Evolutionary conservation across 2,113 vertebrate species (phyloP).

Genomic region (Callorhinus ursinus): DNA sequence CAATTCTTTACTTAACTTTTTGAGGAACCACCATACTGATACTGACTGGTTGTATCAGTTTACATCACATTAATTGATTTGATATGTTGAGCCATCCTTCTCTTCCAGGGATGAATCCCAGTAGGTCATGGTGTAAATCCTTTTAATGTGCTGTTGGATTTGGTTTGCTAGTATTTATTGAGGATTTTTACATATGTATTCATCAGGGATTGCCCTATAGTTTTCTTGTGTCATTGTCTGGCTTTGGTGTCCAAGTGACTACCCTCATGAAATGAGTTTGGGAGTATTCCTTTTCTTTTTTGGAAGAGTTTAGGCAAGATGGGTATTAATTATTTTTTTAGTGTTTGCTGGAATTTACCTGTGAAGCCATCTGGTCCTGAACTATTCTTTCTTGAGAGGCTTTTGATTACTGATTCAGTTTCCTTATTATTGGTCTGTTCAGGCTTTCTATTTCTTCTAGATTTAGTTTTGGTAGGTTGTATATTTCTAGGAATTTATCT

Average conservation of each 20-base stretch:
- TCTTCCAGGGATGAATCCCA: neutral
- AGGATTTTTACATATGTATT: neutral
- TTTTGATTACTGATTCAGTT: neutral
- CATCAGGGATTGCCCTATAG: neutral
- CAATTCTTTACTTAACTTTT: neutral
- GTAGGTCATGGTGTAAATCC: neutral
- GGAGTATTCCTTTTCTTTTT: neutral
- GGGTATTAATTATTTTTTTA: neutral
- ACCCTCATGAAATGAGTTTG: neutral
- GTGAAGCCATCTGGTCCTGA: neutral
- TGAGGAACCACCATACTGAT: neutral
- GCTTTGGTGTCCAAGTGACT: neutral
- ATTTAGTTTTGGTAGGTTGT: slow-evolving; percentile 5
- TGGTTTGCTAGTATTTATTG: neutral
- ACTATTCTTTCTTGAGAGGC: neutral
- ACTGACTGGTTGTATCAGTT: neutral
- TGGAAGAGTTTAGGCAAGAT: neutral
- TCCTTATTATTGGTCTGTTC: neutral
- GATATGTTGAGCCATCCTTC: neutral
- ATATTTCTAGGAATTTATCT: slow-evolving; percentile 17
- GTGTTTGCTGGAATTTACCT: neutral
- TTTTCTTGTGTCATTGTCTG: neutral
- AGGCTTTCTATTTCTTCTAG: neutral
- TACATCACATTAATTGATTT: neutral
- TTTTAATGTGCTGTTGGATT: neutral